A percentile compares a stretch with the other conserved stretches of the same genome.
Conservation (phyloP, 2,888 invertebrate genomes). For the Acrobeloides nanus region DNA sequence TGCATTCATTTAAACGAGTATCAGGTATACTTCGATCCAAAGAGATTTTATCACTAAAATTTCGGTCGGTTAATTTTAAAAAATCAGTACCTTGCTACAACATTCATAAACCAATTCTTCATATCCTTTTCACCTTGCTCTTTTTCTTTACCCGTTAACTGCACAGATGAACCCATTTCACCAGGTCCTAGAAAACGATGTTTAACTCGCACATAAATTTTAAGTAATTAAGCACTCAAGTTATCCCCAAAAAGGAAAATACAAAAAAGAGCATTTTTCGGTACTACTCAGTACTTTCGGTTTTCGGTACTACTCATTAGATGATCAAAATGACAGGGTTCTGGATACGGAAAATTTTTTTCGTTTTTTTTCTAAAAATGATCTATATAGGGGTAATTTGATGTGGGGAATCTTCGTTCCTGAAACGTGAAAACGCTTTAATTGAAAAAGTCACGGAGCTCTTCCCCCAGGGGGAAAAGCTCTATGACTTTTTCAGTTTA, state of each 20-base stretch:
- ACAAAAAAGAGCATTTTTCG: constrained; percentile 5
- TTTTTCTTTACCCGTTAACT: constrained; percentile 23
- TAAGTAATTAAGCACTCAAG: too few relatives aligned
- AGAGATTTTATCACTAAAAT: constrained; percentile 57
- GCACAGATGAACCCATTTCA: constrained; percentile 28
- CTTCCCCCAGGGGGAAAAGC: too few relatives aligned
- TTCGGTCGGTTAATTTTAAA: too few relatives aligned
- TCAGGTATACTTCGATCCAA: constrained; percentile 57
- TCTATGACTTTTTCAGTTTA: too few relatives aligned
- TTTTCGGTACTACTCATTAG: constrained; percentile 13
- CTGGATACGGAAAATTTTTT: too few relatives aligned
- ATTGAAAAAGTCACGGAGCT: too few relatives aligned
- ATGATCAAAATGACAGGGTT: too few relatives aligned
- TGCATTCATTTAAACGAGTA: constrained; percentile 53
- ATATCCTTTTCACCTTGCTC: constrained; percentile 27
- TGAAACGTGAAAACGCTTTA: too few relatives aligned
- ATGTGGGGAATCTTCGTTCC: too few relatives aligned
- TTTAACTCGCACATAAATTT: neutral
- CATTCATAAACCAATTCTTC: constrained; percentile 42
- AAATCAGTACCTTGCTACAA: constrained; percentile 27
- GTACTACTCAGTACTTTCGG: constrained; percentile 5
- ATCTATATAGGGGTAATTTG: too few relatives aligned
- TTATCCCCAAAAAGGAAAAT: neutral
- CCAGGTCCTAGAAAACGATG: constrained; percentile 21
- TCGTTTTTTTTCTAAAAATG: too few relatives aligned